Conservation (phyloP, 1,140 invertebrate genomes). For the Hylaeus anthracinus region DNA sequence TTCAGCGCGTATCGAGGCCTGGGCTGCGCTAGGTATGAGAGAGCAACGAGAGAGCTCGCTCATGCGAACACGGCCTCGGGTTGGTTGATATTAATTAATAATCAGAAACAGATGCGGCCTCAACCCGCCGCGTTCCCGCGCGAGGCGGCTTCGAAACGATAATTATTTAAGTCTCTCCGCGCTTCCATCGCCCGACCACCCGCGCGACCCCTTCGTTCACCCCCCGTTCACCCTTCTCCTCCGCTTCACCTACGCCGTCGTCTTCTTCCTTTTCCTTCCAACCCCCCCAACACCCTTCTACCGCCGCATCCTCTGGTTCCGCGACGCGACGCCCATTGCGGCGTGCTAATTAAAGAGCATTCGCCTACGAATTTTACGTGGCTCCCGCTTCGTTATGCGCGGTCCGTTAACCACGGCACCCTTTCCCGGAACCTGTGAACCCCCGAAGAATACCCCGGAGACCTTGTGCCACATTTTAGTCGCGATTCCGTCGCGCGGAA, state of each 20-base stretch:
- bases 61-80: constrained; percentile 69
- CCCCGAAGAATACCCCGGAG: constrained; percentile 61
- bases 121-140: constrained; percentile 45
- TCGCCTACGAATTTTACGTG: constrained; percentile 70
- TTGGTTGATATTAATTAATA: constrained; percentile 80
- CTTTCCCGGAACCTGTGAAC: constrained; percentile 45
- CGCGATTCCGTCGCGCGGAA: not conserved
- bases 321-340: constrained; percentile 24
- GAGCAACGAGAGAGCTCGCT: constrained; percentile 54
- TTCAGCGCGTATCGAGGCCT: constrained; percentile 1
- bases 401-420: constrained; percentile 65
- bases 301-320: constrained; percentile 13
- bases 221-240: constrained; percentile 5
- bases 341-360: constrained; percentile 76
- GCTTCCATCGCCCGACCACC: constrained; percentile 30
- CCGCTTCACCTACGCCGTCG: constrained; percentile 15
- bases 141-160: constrained; percentile 70
- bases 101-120: constrained; percentile 80
- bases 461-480: constrained; percentile 69
- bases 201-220: constrained; percentile 4
- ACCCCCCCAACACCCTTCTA: not conserved
- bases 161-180: constrained; percentile 76
- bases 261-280: constrained; percentile 6
- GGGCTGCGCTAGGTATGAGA: constrained; percentile 46
- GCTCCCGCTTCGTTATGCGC: constrained; percentile 68